A percentile compares a stretch with the other conserved stretches of the same genome.
Evolutionary conservation across 2,797 vertebrate species (phyloP).

Genomic region (Platyrinchus mystaceus): DNA sequence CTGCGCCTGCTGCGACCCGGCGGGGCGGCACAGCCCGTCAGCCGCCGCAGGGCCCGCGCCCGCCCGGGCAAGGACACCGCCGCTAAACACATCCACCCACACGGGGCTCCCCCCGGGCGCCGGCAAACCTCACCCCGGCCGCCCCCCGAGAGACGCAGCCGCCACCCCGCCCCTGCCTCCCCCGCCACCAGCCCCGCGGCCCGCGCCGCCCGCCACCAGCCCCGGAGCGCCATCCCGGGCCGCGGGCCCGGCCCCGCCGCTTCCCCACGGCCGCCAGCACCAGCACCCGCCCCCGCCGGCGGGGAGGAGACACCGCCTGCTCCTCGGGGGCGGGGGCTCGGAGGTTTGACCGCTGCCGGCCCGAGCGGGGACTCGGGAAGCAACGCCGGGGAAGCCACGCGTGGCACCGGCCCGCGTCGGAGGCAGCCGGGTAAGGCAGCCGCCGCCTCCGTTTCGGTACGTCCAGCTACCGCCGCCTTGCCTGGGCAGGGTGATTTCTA

Average conservation of each 20-base stretch:
- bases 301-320: neutral
- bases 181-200: too few relatives aligned
- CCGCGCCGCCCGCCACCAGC: too few relatives aligned
- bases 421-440: neutral
- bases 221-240: neutral
- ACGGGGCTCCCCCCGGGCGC: neutral
- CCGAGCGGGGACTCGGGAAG: rapidly evolving
- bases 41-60: neutral
- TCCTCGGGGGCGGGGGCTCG: neutral
- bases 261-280: too few relatives aligned
- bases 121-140: neutral
- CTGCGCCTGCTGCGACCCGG: neutral
- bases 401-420: too few relatives aligned
- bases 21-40: neutral
- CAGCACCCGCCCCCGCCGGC: too few relatives aligned
- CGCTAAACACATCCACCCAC: neutral
- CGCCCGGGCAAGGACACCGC: neutral
- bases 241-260: too few relatives aligned
- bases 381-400: rapidly evolving
- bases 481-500: neutral
- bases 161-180: neutral
- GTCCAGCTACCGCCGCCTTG: neutral
- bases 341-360: rapidly evolving
- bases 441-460: neutral
- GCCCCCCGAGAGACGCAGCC: neutral